A percentile compares a stretch with the other conserved stretches of the same genome.
Conservation (phyloP, 2,797 vertebrate genomes). For the Rhabdophis nuchalis region DNA sequence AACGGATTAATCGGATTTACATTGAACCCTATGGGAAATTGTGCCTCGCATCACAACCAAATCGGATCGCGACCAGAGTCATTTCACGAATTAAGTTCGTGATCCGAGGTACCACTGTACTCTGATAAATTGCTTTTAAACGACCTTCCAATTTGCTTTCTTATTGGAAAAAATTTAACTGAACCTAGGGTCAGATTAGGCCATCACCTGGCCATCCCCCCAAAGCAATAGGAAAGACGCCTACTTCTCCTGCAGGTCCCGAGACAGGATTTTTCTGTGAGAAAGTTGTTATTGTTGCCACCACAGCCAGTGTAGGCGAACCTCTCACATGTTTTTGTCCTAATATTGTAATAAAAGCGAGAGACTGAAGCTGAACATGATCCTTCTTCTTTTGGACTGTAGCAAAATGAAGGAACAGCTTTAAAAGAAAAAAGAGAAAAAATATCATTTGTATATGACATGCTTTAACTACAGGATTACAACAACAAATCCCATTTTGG, state of each 20-base stretch:
- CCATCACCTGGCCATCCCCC: background rate
- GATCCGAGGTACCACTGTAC: no score
- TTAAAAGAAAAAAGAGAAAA: slow-evolving; percentile 19
- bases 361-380: slow-evolving; percentile 81
- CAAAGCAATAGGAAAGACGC: background rate
- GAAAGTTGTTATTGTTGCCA: slow-evolving; percentile 90
- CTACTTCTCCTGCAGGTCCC: slow-evolving; percentile 81
- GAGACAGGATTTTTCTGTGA: slow-evolving; percentile 73
- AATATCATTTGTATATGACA: background rate
- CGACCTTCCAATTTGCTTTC: background rate
- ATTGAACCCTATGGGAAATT: no score
- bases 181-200: background rate
- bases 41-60: no score
- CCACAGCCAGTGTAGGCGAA: slow-evolving; percentile 88
- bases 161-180: background rate
- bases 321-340: slow-evolving; percentile 76
- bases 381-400: slow-evolving; percentile 82
- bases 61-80: no score
- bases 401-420: slow-evolving; percentile 82
- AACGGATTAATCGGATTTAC: no score
- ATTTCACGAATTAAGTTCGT: no score
- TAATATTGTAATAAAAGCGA: slow-evolving; percentile 84
- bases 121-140: background rate
- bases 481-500: background rate
- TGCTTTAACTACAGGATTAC: background rate